A percentile compares a stretch with the other conserved stretches of the same genome.
These are phyloP conservation scores for Phainopepla nitens DNA, from an alignment of 2,113 vertebrate genomes.

Conservation along the genomic window DNA sequence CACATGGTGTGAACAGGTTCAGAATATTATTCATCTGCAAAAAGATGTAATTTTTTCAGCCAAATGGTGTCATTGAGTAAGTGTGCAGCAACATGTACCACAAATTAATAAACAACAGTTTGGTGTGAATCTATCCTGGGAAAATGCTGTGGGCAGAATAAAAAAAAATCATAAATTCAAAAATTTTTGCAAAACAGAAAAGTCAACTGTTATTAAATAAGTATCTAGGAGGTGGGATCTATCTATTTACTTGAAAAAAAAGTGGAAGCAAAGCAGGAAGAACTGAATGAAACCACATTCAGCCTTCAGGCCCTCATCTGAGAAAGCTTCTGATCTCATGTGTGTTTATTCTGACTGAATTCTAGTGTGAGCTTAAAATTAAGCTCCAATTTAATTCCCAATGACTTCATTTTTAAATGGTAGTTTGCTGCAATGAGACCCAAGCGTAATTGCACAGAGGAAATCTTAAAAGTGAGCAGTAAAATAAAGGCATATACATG, in stretches of 20 bases:
- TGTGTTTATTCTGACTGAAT: not conserved
- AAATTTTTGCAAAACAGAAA: not conserved
- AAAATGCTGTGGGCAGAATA: not conserved
- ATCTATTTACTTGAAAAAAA: not conserved
- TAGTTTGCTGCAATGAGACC: not conserved
- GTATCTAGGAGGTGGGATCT: not conserved
- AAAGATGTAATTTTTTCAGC: not conserved
- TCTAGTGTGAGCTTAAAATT: not conserved
- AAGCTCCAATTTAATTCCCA: not conserved
- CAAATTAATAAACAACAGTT: not conserved
- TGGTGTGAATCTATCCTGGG: not conserved
- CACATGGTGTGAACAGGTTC: not conserved
- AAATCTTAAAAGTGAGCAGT: not conserved
- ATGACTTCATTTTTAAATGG: not conserved
- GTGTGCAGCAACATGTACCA: fast-evolving
- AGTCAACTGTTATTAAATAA: not conserved
- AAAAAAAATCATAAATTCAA: not conserved
- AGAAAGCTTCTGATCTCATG: not conserved
- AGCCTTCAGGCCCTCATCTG: not conserved
- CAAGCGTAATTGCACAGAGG: not conserved
- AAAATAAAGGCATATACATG: not conserved
- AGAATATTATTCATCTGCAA: not conserved
- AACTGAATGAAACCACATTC: not conserved
- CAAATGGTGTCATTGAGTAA: fast-evolving
- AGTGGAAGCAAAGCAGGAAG: not conserved